phyloP scores from a whole-genome alignment of 2,888 invertebrate species.

The Epinotia brunnichana region DNA sequence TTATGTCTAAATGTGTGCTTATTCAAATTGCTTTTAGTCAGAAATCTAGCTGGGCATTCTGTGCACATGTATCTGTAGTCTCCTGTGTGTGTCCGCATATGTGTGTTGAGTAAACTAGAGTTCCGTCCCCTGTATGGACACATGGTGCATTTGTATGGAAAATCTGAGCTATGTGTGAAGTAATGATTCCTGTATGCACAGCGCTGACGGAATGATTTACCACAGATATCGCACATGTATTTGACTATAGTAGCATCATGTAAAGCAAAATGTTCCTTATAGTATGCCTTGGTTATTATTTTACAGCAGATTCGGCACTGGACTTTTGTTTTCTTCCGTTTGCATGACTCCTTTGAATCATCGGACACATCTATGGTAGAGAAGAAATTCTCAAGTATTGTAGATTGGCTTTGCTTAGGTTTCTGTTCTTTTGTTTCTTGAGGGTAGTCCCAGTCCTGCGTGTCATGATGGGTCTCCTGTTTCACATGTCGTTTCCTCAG shows the following conservation, averaged over 20 bases:
- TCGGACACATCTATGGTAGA: conserved; percentile 22
- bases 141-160: conserved; percentile 46
- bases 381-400: conserved; percentile 35
- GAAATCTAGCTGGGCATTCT: conserved; percentile 44
- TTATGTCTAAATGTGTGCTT: conserved; percentile 51
- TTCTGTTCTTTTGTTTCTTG: conserved; percentile 24
- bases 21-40: conserved; percentile 51
- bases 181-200: conserved; percentile 41
- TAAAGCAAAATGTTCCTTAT: conserved; percentile 40
- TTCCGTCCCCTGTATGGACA: conserved; percentile 48
- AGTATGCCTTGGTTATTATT: conserved; percentile 40
- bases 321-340: conserved; percentile 35
- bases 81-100: conserved; percentile 46
- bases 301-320: conserved; percentile 44
- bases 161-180: conserved; percentile 44
- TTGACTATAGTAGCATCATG: conserved; percentile 40
- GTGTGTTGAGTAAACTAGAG: conserved; percentile 45
- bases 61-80: conserved; percentile 46
- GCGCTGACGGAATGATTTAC: conserved; percentile 40
- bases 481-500: conserved; percentile 36
- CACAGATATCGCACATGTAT: conserved; percentile 44
- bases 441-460: conserved; percentile 22
- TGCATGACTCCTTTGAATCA: conserved; percentile 23
- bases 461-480: conserved; percentile 32
- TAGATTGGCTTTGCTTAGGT: conserved; percentile 24